Base-by-base conservation (phyloP, 2,888 invertebrate species). In the Lysandra coridon region DNA sequence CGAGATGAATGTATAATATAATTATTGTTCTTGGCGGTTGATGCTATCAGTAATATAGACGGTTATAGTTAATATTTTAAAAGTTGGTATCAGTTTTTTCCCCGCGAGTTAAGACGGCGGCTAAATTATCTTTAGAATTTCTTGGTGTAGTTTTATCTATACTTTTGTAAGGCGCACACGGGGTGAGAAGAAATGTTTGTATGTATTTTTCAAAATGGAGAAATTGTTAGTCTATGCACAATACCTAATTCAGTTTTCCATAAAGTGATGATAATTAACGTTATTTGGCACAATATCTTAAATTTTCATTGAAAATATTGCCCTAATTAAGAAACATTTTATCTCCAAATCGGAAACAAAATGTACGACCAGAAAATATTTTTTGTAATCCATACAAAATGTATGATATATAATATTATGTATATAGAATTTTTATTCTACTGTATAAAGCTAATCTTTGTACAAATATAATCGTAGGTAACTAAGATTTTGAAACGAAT, bases 21-120 rank as follows among this genome's bases (percentile, higher is more conserved):
- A 23, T 40, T 4, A 74, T 44, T 74, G 74, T 74, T 74, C n/a
- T 74, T 74, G 74, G 74, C 40, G n/a, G 74, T 74, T 23, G 73
- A 73, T 73, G 40, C 73, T 37, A 14, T 57, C 76, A 76, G 7
- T 75, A 17, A 76, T 76, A 57, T 76, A 76, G 17, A 76, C 17
- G 30, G 12, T 74, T 44, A 74, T 74, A 74, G 69, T 69, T 33
- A 33, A 69, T 69, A 69, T 69, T 69, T 69, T 69, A 33, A 64
- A 69, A 69, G 69, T 37, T 33, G 33, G 14, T 37, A 69, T 69
- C 69, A 14, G 64, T 69, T 69, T 33, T 49, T 69, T 30, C 37
- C 69, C 33, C 69, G 69, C 33, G 33, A 69, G 5, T 37, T 69
- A 33, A 14, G 12, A 69, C 33, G 69, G 69, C 69, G 69, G 69